Conservation (phyloP, 2,113 vertebrate species). For the Nansenia antarctica region DNA sequence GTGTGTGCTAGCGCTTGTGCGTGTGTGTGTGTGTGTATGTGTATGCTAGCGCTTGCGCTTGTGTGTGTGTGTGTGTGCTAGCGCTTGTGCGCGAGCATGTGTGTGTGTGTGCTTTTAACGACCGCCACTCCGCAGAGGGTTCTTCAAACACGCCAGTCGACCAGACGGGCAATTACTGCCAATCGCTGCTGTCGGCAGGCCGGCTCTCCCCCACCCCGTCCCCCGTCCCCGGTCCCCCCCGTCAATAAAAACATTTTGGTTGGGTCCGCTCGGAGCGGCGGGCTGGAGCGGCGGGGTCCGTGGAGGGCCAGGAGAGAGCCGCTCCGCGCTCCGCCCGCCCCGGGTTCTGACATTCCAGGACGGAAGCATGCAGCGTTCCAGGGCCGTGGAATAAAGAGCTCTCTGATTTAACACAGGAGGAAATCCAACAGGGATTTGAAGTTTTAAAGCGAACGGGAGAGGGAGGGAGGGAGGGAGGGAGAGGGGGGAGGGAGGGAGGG, state of each 20-base stretch:
- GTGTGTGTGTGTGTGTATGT: no score
- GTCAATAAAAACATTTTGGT: slow-evolving; percentile 76
- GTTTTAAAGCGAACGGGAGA: slow-evolving; percentile 4
- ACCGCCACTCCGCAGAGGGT: slow-evolving; percentile 69
- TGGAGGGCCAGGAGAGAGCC: slow-evolving; percentile 49
- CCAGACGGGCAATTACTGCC: slow-evolving; percentile 70
- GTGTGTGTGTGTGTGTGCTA: no score
- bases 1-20: no score
- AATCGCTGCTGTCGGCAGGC: slow-evolving; percentile 65
- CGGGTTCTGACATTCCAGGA: slow-evolving; percentile 49
- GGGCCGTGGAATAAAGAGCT: slow-evolving; percentile 42
- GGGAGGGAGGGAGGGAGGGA: slow-evolving; percentile 11
- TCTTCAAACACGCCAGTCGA: slow-evolving; percentile 68
- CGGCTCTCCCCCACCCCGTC: no score
- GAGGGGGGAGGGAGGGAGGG: no score
- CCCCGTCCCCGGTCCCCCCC: no score
- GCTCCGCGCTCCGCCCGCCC: no score
- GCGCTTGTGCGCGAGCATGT: no score
- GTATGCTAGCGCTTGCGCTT: no score
- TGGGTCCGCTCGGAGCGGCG: slow-evolving; percentile 50
- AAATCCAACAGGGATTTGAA: slow-evolving; percentile 44
- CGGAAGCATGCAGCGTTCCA: slow-evolving; percentile 51
- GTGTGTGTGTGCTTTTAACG: no score
- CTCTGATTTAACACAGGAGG: slow-evolving; percentile 49
- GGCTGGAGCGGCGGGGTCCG: slow-evolving; percentile 41